Evolutionary conservation across 2,888 invertebrate genomes (phyloP).

Genomic region (Lepeophtheirus nordmannii): DNA sequence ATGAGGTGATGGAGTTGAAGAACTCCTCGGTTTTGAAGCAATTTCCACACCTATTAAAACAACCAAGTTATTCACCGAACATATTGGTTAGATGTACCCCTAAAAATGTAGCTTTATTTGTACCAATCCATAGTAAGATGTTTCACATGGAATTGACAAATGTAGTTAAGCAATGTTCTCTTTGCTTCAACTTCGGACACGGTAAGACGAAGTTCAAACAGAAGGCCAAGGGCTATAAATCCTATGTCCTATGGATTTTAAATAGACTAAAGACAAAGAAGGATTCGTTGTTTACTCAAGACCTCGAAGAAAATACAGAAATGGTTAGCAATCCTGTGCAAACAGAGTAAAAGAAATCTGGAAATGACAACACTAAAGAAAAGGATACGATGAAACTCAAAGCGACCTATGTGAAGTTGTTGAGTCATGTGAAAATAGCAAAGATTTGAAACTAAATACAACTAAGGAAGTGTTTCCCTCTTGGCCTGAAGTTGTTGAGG

Average conservation of each 20-base stretch:
- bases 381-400: too few species aligned
- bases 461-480: neutral
- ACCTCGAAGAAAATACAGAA: neutral
- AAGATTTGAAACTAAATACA: neutral
- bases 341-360: neutral
- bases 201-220: neutral
- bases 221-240: neutral
- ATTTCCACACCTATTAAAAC: neutral
- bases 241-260: neutral
- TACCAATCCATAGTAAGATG: neutral
- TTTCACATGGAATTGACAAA: neutral
- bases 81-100: neutral
- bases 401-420: neutral
- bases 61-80: neutral
- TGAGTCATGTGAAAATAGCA: neutral
- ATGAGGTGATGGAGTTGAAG: too few species aligned
- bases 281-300: neutral
- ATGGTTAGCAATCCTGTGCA: neutral
- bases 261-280: neutral
- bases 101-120: neutral
- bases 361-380: neutral
- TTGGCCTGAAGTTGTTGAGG: too few species aligned
- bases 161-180: neutral
- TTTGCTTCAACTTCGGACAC: neutral
- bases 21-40: neutral